Evolutionary conservation across 2,888 invertebrate species (phyloP).

Genomic region (Argyresthia goedartella): DNA sequence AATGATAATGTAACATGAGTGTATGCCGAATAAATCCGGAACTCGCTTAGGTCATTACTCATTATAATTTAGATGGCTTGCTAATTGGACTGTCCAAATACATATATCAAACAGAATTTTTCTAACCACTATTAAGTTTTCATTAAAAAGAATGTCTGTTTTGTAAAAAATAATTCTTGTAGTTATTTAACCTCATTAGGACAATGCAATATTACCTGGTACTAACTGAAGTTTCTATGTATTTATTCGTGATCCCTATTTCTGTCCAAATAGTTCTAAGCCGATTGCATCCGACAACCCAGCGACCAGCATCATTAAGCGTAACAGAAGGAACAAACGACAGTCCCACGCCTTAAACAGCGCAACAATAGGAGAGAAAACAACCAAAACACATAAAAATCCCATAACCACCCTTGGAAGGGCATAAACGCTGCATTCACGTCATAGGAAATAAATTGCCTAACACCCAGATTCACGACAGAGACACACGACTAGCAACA

Average conservation of each 20-base stretch:
- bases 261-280: constrained; percentile 17
- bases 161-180: too few relatives aligned
- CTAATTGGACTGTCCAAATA: too few relatives aligned
- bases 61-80: too few relatives aligned
- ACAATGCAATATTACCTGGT: too few relatives aligned
- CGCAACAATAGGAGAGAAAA: constrained; percentile 33
- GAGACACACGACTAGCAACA: constrained; percentile 30
- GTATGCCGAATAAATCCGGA: too few relatives aligned
- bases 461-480: constrained; percentile 39
- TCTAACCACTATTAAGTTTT: too few relatives aligned
- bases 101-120: too few relatives aligned
- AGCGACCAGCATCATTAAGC: constrained; percentile 25
- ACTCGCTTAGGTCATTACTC: too few relatives aligned
- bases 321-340: constrained; percentile 21
- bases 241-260: neutral
- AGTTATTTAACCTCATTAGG: too few relatives aligned
- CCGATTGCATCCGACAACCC: constrained; percentile 16
- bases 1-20: too few relatives aligned
- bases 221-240: too few relatives aligned
- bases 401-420: constrained; percentile 22
- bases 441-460: constrained; percentile 51
- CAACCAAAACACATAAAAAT: constrained; percentile 35
- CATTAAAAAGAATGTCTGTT: too few relatives aligned
- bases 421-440: constrained; percentile 38
- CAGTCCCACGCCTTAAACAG: constrained; percentile 5